Percentiles rank a stretch among this genome's conserved stretches.
Evolutionary conservation across 1,140 invertebrate species (phyloP).

Genomic region (Zaprionus camerounensis): DNA sequence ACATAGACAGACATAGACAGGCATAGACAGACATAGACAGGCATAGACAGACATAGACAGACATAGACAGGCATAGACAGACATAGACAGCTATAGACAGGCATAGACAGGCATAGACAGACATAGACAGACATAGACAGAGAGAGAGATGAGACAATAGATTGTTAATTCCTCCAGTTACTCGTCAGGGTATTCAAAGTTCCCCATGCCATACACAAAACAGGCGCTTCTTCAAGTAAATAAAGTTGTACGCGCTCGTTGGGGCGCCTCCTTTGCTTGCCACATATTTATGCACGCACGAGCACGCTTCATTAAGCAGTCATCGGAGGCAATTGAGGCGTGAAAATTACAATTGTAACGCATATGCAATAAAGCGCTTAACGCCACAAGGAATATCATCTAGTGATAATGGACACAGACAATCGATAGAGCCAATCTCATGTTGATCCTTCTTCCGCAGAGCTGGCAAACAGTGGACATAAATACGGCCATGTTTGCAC

Average conservation of each 20-base stretch:
- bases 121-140: no score
- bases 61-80: no score
- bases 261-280: constrained; percentile 1
- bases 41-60: no score
- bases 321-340: constrained; percentile 72
- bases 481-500: constrained; percentile 92
- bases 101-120: no score
- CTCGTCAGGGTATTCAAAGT: constrained; percentile 12
- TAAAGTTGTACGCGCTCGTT: constrained; percentile 55
- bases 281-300: constrained; percentile 72
- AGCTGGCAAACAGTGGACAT: constrained; percentile 94
- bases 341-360: constrained; percentile 78
- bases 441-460: constrained; percentile 82
- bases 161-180: no score
- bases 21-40: no score
- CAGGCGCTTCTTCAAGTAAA: constrained; percentile 38
- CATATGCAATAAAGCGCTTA: constrained; percentile 81
- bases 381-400: constrained; percentile 43
- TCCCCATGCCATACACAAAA: not conserved
- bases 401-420: constrained; percentile 1
- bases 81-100: no score
- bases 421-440: constrained; percentile 22
- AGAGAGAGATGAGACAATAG: no score
- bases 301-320: constrained; percentile 76
- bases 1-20: no score